A percentile compares a stretch with the other conserved stretches of the same genome.
These are phyloP conservation scores for Cacatua alba DNA, from an alignment of 2,113 vertebrate genomes.

Conservation along the genomic window DNA sequence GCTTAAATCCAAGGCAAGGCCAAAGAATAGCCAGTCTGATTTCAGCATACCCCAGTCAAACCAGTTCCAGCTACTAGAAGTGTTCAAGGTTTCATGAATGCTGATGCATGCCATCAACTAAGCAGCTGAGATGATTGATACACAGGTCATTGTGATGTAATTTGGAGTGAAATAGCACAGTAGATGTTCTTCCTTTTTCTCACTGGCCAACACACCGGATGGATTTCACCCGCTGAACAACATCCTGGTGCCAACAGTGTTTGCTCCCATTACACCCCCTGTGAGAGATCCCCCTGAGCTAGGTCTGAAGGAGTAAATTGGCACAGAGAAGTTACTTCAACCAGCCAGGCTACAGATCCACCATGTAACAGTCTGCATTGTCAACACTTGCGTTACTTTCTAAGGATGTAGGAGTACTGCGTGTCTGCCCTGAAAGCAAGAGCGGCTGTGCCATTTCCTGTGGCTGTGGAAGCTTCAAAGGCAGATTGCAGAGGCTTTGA, in stretches of 20 bases:
- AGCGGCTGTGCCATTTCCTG: background rate
- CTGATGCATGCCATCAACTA: background rate
- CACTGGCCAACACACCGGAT: background rate
- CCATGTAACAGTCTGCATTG: accelerated
- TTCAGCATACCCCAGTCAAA: background rate
- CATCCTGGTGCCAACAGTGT: background rate
- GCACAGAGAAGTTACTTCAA: background rate
- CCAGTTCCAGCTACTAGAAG: accelerated
- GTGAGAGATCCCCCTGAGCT: background rate
- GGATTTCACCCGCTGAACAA: background rate
- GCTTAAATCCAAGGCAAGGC: background rate
- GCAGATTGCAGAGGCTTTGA: background rate
- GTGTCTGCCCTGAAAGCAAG: background rate
- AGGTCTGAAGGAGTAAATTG: background rate
- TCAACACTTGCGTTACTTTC: background rate
- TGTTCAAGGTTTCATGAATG: background rate
- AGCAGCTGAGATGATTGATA: background rate
- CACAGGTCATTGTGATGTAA: background rate
- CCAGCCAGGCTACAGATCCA: background rate
- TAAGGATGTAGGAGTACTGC: background rate
- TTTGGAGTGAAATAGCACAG: background rate
- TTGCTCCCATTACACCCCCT: background rate
- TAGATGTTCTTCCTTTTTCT: background rate
- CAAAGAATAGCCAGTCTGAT: background rate
- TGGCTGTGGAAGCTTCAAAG: background rate